Conservation (phyloP, 1,140 invertebrate genomes). For the Drepana arcuata region DNA sequence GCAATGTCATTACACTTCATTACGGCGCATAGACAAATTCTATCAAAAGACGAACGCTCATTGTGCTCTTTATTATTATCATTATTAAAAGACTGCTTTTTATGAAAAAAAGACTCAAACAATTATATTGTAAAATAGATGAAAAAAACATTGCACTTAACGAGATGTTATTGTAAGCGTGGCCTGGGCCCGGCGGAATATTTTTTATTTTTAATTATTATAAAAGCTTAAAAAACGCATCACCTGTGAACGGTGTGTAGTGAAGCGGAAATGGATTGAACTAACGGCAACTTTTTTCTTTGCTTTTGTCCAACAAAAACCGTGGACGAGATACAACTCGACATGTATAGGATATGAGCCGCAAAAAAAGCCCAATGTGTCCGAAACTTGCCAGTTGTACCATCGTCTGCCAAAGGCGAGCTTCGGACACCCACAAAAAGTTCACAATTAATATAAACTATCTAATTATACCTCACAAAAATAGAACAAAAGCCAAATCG, state of each 20-base stretch:
- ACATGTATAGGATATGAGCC: slow-evolving; percentile 50
- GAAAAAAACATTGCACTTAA: slow-evolving; percentile 31
- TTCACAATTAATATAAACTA: too few species aligned
- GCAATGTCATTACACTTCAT: slow-evolving; percentile 9
- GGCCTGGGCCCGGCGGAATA: slow-evolving; percentile 13
- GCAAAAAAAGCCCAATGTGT: too few species aligned
- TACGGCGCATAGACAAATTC: slow-evolving; percentile 5
- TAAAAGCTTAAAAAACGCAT: slow-evolving; percentile 39
- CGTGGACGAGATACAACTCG: slow-evolving; percentile 45
- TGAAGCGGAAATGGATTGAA: slow-evolving; percentile 57
- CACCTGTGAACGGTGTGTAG: slow-evolving; percentile 55
- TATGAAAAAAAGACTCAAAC: not conserved
- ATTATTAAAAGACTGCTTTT: too few species aligned
- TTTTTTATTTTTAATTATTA: slow-evolving; percentile 58
- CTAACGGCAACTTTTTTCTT: slow-evolving; percentile 53
- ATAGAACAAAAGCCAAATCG: too few species aligned
- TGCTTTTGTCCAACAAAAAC: slow-evolving; percentile 49
- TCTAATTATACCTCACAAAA: too few species aligned
- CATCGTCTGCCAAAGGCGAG: too few species aligned
- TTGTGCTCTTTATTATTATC: slow-evolving; percentile 2
- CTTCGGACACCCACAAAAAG: too few species aligned
- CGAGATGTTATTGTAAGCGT: slow-evolving; percentile 36
- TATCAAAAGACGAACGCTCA: slow-evolving; percentile 3
- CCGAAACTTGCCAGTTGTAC: too few species aligned
- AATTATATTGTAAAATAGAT: not conserved